These are phyloP conservation scores for Nemoura dubitans DNA, from an alignment of 2,888 invertebrate species.

Conservation along the genomic window DNA sequence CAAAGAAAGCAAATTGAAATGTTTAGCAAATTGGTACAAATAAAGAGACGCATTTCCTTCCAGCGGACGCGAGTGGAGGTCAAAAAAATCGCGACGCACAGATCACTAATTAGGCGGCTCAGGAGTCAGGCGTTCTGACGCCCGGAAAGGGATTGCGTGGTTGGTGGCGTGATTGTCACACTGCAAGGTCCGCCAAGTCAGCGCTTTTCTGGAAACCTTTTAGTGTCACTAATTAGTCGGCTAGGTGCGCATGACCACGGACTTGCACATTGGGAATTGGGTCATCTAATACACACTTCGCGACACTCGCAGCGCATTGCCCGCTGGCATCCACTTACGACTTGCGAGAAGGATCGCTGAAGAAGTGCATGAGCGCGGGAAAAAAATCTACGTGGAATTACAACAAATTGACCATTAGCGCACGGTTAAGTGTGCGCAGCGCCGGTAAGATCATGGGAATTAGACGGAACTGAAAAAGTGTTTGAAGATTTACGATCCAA, in stretches of 20 bases:
- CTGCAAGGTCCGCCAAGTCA: not conserved
- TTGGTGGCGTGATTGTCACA: too few relatives aligned
- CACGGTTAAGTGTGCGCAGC: not conserved
- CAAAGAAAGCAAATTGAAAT: too few relatives aligned
- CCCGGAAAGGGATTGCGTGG: too few relatives aligned
- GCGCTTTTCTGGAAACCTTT: not conserved
- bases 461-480: not conserved
- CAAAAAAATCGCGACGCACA: too few relatives aligned
- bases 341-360: not conserved
- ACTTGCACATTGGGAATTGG: not conserved
- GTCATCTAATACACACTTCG: not conserved
- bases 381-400: not conserved
- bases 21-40: too few relatives aligned
- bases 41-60: too few relatives aligned
- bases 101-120: too few relatives aligned
- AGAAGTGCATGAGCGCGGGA: not conserved
- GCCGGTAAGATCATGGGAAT: not conserved
- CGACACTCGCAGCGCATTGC: not conserved
- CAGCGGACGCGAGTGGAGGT: too few relatives aligned
- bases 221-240: not conserved
- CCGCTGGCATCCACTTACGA: not conserved
- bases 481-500: not conserved
- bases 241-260: not conserved
- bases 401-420: not conserved
- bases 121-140: too few relatives aligned